phyloP scores from a whole-genome alignment of 2,113 vertebrate genomes.

The Cygnus atratus region DNA sequence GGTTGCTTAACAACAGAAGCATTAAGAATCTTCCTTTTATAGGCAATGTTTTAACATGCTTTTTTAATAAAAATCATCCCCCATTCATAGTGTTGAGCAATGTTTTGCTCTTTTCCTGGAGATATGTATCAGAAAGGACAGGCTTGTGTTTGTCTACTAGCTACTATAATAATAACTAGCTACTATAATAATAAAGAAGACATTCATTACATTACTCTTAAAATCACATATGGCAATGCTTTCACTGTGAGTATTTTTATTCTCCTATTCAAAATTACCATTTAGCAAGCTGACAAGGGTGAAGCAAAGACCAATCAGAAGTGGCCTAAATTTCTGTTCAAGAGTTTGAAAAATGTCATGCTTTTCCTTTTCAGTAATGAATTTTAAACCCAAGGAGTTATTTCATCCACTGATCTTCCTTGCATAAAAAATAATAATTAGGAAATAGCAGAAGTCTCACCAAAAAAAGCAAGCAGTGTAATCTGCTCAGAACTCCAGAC shows the following conservation, averaged over 20 bases:
- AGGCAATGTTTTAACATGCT: not conserved
- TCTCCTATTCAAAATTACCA: not conserved
- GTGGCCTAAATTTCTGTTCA: not conserved
- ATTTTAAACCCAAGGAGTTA: not conserved
- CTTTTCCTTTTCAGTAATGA: not conserved
- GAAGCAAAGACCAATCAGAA: not conserved
- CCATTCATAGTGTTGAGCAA: conserved; percentile 13
- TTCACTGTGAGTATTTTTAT: not conserved
- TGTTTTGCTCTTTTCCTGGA: not conserved
- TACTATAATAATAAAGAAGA: not conserved
- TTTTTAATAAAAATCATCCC: conserved; percentile 33
- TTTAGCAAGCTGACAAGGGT: not conserved
- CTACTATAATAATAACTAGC: not conserved
- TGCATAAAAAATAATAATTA: not conserved
- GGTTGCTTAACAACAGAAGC: conserved; percentile 25
- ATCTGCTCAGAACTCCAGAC: not conserved
- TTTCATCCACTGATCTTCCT: not conserved
- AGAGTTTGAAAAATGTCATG: not conserved
- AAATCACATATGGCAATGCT: not conserved
- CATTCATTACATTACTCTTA: not conserved
- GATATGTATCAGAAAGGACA: not conserved
- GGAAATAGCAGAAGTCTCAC: not conserved
- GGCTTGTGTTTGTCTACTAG: not conserved
- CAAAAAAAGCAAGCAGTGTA: not conserved
- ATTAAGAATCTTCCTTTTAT: not conserved